A percentile compares a stretch with the other conserved stretches of the same genome.
These are phyloP conservation scores for Trialeurodes vaporariorum DNA, from an alignment of 1,140 invertebrate species.

Conservation along the genomic window DNA sequence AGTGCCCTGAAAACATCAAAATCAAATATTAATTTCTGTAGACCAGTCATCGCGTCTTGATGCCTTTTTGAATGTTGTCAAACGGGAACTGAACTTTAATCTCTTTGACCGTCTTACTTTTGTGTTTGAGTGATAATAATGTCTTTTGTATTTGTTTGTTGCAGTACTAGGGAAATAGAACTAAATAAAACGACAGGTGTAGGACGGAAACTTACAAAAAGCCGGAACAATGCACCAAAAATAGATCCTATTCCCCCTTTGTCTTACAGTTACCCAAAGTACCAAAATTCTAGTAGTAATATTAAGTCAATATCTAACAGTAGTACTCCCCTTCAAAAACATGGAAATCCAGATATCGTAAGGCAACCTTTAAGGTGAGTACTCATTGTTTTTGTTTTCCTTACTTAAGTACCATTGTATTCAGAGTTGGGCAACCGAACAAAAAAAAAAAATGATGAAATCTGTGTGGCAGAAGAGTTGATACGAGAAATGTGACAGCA, in stretches of 20 bases:
- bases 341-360: conserved; percentile 46
- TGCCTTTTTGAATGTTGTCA: too few species aligned
- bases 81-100: too few species aligned
- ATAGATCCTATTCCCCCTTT: background rate
- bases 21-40: too few species aligned
- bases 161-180: conserved; percentile 81
- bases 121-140: conserved; percentile 1
- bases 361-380: conserved; percentile 55
- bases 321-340: conserved; percentile 13
- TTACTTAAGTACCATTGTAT: too few species aligned
- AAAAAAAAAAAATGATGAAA: too few species aligned
- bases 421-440: too few species aligned
- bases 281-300: background rate
- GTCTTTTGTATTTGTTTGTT: conserved; percentile 28
- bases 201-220: conserved; percentile 67
- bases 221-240: conserved; percentile 20
- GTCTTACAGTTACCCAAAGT: background rate
- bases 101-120: background rate
- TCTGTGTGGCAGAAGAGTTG: too few species aligned
- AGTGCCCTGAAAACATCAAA: too few species aligned
- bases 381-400: too few species aligned
- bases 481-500: too few species aligned
- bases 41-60: too few species aligned
- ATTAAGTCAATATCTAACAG: background rate
- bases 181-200: conserved; percentile 68